Evolutionary conservation across 2,113 vertebrate species (phyloP), one percentile per base, ranked within the genome.

Genomic region (Gasterosteus aculeatus): DNA sequence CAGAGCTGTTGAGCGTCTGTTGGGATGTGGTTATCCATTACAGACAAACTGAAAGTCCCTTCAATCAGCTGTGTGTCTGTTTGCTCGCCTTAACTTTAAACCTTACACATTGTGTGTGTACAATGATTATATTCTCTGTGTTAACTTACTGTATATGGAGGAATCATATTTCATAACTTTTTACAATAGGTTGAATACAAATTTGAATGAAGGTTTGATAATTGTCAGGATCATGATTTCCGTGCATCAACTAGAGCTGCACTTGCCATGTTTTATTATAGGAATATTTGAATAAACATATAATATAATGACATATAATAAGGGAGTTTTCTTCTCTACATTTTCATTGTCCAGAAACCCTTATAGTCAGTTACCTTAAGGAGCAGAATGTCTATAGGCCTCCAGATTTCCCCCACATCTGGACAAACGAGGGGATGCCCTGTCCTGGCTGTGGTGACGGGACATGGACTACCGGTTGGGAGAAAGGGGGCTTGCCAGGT

Each of bases 401-500:
- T 49, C 10, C 54, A 38, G 67, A 83, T 70, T 65, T 66, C 58
- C 80, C 63, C 63, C 57, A 66, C 85, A 86, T 86, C 79, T 87
- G 83, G 59, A 71, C 31, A 47, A 61, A 62, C 33, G 69, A 77
- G 77, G 71, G 66, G 63, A 70, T 69, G 60, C 65, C 76, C 74
- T 69, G 56, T 56, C 57, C 62, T 64, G 49, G 31, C 61, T 2
- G 31, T 62, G 72, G 69, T 71, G 63, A 61, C 64, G 77, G 51
- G 80, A 53, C 58, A 66, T 53, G 58, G 76, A 80, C 39, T 67
- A 68, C 10, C 29, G 46, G 77, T 58, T 72, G 58, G 73, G 72
- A 82, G 77, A 59, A 82, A 58, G 51, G 66, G 61, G 65, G 61
- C 70, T 76, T 42, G 83, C 85, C 87, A 91, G 84, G 84, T 88